Conservation (phyloP, 2,888 invertebrate genomes). For the Volucella inanis region DNA sequence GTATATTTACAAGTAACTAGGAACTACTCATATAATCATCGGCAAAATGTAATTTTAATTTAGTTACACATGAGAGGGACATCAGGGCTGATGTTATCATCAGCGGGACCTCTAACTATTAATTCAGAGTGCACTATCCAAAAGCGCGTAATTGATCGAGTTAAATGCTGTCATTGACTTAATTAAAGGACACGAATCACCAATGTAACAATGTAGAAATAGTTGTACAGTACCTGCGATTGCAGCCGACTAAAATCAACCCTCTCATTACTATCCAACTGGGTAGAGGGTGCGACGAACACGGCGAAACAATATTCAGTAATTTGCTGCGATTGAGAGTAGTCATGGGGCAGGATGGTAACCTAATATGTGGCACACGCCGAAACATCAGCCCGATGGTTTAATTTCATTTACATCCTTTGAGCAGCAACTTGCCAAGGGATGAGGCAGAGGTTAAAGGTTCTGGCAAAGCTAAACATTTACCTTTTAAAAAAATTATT, state of each 20-base stretch:
- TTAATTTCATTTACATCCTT: constrained; percentile 69
- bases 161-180: constrained; percentile 74
- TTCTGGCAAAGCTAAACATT: background rate
- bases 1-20: no score
- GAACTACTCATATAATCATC: constrained; percentile 30
- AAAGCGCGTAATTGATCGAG: constrained; percentile 72
- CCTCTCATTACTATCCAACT: background rate
- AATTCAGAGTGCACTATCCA: constrained; percentile 14
- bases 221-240: constrained; percentile 45
- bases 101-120: constrained; percentile 17
- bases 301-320: constrained; percentile 56
- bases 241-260: background rate
- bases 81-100: constrained; percentile 58
- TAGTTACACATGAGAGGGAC: constrained; percentile 30
- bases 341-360: constrained; percentile 39
- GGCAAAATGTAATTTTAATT: constrained; percentile 60
- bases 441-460: constrained; percentile 15
- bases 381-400: constrained; percentile 62
- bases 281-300: background rate
- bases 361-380: constrained; percentile 73
- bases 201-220: constrained; percentile 56
- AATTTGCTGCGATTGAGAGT: constrained; percentile 51
- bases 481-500: constrained; percentile 21
- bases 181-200: constrained; percentile 71
- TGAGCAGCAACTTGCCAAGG: background rate